These are phyloP conservation scores for Conomelus anceps DNA, from an alignment of 2,888 invertebrate species.

Conservation along the genomic window DNA sequence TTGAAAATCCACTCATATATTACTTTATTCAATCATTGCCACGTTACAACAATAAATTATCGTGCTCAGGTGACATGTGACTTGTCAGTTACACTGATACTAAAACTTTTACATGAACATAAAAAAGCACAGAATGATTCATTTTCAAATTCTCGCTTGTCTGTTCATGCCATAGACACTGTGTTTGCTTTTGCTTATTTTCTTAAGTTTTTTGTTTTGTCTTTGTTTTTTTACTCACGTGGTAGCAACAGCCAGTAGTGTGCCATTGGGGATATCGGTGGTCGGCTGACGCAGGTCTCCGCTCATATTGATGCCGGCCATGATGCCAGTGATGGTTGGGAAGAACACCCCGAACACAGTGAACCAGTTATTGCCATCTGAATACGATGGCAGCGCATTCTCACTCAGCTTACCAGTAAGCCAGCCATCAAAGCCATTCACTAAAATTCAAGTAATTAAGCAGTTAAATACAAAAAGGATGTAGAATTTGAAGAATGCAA, in stretches of 20 bases:
- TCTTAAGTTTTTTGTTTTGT: background rate
- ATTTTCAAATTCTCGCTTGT: too few species aligned
- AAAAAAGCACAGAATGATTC: too few species aligned
- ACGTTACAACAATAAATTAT: too few species aligned
- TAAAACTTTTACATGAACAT: too few species aligned
- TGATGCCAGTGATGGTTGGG: slow-evolving; percentile 92
- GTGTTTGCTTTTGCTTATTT: too few species aligned
- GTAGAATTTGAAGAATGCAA: too few species aligned
- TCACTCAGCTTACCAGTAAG: slow-evolving; percentile 66
- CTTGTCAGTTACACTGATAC: too few species aligned
- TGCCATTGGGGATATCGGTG: slow-evolving; percentile 88
- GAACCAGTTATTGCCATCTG: slow-evolving; percentile 82
- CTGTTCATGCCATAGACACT: too few species aligned
- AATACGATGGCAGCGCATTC: slow-evolving; percentile 75
- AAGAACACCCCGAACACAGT: slow-evolving; percentile 96
- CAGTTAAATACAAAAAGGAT: background rate
- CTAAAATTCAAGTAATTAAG: slow-evolving; percentile 44
- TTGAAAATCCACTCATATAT: too few species aligned
- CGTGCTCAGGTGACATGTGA: too few species aligned
- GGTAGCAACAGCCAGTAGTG: slow-evolving; percentile 83
- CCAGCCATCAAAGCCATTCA: slow-evolving; percentile 81
- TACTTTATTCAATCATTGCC: too few species aligned
- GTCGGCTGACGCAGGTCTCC: slow-evolving; percentile 90
- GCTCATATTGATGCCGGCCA: slow-evolving; percentile 98
- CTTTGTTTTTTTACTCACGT: slow-evolving; percentile 51